Percentiles rank a stretch among this genome's conserved stretches.
Conservation (phyloP, 2,888 invertebrate species). For the Entomobrya multifasciata region DNA sequence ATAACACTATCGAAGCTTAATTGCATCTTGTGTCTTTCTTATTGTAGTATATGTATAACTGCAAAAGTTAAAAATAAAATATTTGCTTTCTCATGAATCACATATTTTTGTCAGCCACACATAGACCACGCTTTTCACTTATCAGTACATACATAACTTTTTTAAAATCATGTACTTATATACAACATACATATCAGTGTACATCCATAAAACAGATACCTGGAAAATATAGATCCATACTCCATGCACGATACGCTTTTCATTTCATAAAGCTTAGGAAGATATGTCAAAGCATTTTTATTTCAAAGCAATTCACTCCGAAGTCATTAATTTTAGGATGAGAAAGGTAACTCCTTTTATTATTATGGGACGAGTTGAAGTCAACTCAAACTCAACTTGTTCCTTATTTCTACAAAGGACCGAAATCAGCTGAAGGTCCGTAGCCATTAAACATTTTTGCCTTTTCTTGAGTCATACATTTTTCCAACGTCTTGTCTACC, state of each 20-base stretch:
- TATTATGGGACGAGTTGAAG: slow-evolving; percentile 18
- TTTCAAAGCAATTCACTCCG: slow-evolving; percentile 43
- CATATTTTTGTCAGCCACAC: slow-evolving; percentile 73
- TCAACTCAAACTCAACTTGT: too few species aligned
- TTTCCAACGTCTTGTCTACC: slow-evolving; percentile 17
- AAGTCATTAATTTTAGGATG: slow-evolving; percentile 60
- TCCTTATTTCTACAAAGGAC: background rate
- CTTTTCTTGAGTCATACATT: background rate
- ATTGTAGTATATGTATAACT: too few species aligned
- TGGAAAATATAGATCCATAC: background rate
- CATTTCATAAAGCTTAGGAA: background rate
- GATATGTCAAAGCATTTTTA: slow-evolving; percentile 28
- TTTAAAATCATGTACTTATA: background rate
- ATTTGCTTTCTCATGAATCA: slow-evolving; percentile 76
- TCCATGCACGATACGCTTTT: background rate
- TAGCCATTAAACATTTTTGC: slow-evolving; percentile 2
- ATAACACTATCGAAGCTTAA: too few species aligned
- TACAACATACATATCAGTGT: background rate
- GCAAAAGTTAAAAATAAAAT: slow-evolving; percentile 22
- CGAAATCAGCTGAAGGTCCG: slow-evolving; percentile 36
- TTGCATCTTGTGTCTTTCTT: slow-evolving; percentile 8
- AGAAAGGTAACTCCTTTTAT: slow-evolving; percentile 33
- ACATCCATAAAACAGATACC: slow-evolving; percentile 18
- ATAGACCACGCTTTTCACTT: slow-evolving; percentile 30
- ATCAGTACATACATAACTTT: too few species aligned